Base-by-base conservation (phyloP, 2,888 invertebrate genomes). In the Melanostoma mellinum region DNA sequence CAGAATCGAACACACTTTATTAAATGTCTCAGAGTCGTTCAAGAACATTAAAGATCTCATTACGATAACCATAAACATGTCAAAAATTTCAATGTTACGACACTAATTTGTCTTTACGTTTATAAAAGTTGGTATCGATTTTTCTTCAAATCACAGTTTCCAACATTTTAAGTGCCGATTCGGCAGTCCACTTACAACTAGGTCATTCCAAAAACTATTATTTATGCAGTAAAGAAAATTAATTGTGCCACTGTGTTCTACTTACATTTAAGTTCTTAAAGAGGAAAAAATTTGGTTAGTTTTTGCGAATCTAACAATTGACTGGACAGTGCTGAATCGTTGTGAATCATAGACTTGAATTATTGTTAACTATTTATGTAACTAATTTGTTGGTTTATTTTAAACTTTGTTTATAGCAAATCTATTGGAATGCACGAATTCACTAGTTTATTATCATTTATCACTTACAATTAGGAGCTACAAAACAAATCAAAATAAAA, bases 181-280 rank as follows among this genome's bases (percentile, higher is more conserved):
- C 4, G 40, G 63, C 55, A 44, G 48, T 20, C 20, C 9, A 35
- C 46, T 10, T 6, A 48, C 67, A 67, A 53, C 56, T 68, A 40
- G 52, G 58, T 44, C 53, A 35, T 55, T 65, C 67, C 42, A 58
- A 8, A 20, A 36, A 48, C 44, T 55, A 61, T 76, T 72, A 60
- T 61, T 55, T 32, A 75, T 55, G 32, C 8, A 46, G 4, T 36
- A 6, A 52, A 53, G 6, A 46, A 44, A 33, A n/a, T 2, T 32
- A 42, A n/a, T 38, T 9, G 2, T 10, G 58, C 6, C 30, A 80
- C 80, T 80, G 58, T 9, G 2, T 10, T 65, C 6, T 33, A 80
- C 80, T 80, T 65, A 80, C 80, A 60, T 56, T 69, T 61, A 46
- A 40, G 56, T n/a, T 60, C 35, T 4, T 1, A 46, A 44, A 20